phyloP scores from a whole-genome alignment of 2,888 invertebrate species.

The Dioctria linearis region DNA sequence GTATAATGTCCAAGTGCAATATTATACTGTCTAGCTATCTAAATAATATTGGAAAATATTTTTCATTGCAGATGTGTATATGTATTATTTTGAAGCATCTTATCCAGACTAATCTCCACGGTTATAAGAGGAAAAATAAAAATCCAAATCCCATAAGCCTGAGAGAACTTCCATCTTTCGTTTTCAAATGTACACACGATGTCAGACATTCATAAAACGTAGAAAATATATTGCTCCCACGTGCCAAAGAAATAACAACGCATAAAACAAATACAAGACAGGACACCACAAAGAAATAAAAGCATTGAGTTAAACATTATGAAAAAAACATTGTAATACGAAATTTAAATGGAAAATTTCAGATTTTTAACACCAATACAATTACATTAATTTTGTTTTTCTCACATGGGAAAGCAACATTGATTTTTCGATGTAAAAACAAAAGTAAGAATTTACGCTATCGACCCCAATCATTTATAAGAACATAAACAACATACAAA shows the following conservation, averaged over 20 bases:
- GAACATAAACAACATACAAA: no score
- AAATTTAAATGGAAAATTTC: no score
- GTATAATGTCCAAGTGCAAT: neutral
- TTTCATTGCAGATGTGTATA: neutral
- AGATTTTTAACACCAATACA: no score
- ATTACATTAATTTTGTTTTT: no score
- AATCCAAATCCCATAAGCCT: constrained; percentile 1
- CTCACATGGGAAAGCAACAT: no score
- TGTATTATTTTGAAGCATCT: neutral
- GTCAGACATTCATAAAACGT: constrained; percentile 2
- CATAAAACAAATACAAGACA: no score
- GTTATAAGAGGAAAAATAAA: neutral
- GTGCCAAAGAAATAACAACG: neutral
- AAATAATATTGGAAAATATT: neutral
- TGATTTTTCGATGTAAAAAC: no score
- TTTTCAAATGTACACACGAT: constrained; percentile 8
- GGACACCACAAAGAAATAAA: no score
- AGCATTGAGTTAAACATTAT: no score
- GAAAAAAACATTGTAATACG: no score
- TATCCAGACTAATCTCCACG: neutral
- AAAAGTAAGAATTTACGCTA: no score
- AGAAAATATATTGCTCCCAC: neutral
- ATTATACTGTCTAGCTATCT: neutral
- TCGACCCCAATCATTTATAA: no score
- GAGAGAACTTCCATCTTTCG: neutral